Base-by-base conservation (phyloP, 2,888 invertebrate genomes). In the Vannuccia rotundouncinata region DNA sequence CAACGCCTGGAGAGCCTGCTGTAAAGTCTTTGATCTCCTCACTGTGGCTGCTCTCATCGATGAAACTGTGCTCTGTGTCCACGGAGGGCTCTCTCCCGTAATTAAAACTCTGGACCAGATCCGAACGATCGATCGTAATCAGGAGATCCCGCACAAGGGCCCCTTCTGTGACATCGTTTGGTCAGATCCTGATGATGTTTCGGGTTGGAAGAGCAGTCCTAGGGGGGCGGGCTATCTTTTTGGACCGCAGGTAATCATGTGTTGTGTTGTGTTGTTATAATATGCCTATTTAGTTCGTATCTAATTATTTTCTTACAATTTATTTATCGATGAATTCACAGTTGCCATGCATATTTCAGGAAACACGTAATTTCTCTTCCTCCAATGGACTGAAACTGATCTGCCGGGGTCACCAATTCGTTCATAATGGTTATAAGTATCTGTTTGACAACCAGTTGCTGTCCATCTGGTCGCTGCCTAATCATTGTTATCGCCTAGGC, bases 401-500 rank as follows among this genome's bases (percentile, higher is more conserved):
- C 85, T 99, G 98, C 88, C 91, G 99, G 85, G 99, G 99, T 73
- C 99, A 99, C 91, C 99, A 99, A 89, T 91, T 99, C 86, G 99
- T 99, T 30, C 95, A 99, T 89, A 99, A 99, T 92, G 97, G 96
- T 92, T 90, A 85, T 89, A 97, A 95, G 90, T 99, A 95, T 88
- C 95, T 98, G 94, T 99, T 99, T 89, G 93, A 96, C 86, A 93
- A 95, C 85, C 93, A 94, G 87, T 90, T 99, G 84, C 95, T 98
- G 45, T 99, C 99, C 0, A 95, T 99, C 0, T 99, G 99, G 88
- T 96, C 98, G 22, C 99, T 99, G 1, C 99, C 99, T 1, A 99
- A 99, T 90, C 99, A 99, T 89, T 99, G 99, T 89, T 99, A 99
- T 88, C 92, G 99, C 29, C 99, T 98, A 87, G 99, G 98, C 75